Base-by-base conservation (phyloP, 2,113 vertebrate genomes). In the Polyodon spathula region DNA sequence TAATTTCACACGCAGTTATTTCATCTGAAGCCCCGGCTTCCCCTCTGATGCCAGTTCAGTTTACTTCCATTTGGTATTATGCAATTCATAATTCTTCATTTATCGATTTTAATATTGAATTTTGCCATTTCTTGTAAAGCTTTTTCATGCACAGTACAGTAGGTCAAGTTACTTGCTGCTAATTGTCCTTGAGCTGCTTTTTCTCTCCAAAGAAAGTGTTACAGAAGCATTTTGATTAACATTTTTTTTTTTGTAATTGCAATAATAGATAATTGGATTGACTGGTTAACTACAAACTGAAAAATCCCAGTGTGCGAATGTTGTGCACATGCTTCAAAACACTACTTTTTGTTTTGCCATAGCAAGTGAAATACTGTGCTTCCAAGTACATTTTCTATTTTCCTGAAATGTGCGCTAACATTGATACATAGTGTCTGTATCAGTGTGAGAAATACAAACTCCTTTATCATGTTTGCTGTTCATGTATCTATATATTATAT, bases 41-140 rank as follows among this genome's bases (percentile, higher is more conserved):
- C 87, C 86, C 84, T 88, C 85, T 89, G 82, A 76, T 71, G 73
- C 81, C 87, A 83, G 83, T 87, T 89, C 86, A 87, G 84, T 82
- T 87, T 76, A 68, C 27, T 27, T 27, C 27, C 27, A 84, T 84
- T 84, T 81, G 78, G 67, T 84, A 79, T 85, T 83, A 84, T 70
- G 75, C 76, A 78, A 67, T 50, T 84, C 77, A 83, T 73, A 68
- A 71, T 82, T 83, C 83, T 80, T 82, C 75, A 81, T 80, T 82
- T 83, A 72, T 39, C 78, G 79, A 73, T 82, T 84, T 76, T 54
- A 62, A 62, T 62, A 54, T 54, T 62, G 51, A 78, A 81, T 78
- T 79, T 85, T 84, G 82, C 85, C 84, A 86, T 88, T 85, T 86
- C 85, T 54, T 54, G 76, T 86, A 83, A 79, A 81, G 73, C 73